phyloP scores from a whole-genome alignment of 2,113 vertebrate species.

The Tetraodon nigroviridis region DNA sequence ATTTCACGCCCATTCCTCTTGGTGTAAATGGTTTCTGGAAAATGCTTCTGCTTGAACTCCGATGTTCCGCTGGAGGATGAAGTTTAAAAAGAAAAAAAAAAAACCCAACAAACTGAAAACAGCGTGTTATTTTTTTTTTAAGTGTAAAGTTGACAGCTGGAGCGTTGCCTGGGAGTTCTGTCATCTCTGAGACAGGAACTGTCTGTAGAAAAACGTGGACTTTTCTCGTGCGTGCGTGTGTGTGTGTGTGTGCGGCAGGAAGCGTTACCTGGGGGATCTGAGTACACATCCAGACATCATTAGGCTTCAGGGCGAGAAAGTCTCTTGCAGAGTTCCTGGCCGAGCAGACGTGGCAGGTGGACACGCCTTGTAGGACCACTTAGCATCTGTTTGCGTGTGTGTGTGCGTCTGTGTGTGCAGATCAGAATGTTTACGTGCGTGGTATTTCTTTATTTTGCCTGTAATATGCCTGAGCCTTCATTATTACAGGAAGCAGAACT shows the following conservation, averaged over 20 bases:
- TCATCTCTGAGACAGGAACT: conserved; percentile 14
- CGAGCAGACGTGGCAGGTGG: conserved; percentile 42
- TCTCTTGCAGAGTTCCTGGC: conserved; percentile 38
- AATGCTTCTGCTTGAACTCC: too few species aligned
- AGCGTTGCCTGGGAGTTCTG: conserved; percentile 22
- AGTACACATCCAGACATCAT: conserved; percentile 54
- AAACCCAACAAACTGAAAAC: conserved; percentile 14
- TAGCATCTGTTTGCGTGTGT: conserved; percentile 17
- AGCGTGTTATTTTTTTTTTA: conserved; percentile 31
- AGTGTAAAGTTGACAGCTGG: conserved; percentile 52
- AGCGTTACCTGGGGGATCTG: conserved; percentile 46
- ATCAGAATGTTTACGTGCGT: conserved; percentile 25
- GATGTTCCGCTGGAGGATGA: too few species aligned
- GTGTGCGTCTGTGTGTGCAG: conserved; percentile 12
- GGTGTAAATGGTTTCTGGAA: too few species aligned
- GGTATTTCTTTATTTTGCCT: conserved; percentile 68
- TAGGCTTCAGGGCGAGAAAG: conserved; percentile 45
- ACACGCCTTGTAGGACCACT: conserved; percentile 50
- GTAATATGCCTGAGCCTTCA: conserved; percentile 77
- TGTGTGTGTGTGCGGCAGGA: conserved; percentile 20
- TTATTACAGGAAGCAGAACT: conserved; percentile 76
- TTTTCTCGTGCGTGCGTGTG: not conserved
- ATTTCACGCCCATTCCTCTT: too few species aligned
- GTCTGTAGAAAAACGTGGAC: conserved; percentile 6
- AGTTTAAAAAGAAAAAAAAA: not conserved